phyloP scores from a whole-genome alignment of 2,113 vertebrate genomes.

The Cephalopholis sonnerati region DNA sequence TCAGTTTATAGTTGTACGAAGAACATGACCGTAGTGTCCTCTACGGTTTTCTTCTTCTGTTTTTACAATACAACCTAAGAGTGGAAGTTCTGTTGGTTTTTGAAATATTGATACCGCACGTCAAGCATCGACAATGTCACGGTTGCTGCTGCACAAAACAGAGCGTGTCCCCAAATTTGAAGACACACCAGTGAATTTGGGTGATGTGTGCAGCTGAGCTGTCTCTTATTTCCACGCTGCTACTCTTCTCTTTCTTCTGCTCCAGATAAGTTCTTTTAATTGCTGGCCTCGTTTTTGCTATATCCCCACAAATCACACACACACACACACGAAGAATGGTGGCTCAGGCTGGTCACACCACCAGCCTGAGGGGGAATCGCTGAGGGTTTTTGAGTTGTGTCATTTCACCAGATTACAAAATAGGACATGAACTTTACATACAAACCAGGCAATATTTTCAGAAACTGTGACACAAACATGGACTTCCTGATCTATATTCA shows the following conservation, averaged over 20 bases:
- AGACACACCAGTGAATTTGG: neutral
- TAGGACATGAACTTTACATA: neutral
- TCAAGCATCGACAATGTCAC: neutral
- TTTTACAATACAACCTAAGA: neutral
- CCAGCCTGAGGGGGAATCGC: neutral
- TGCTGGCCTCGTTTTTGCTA: neutral
- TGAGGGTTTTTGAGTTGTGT: slow-evolving; percentile 8
- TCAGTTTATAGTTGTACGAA: neutral
- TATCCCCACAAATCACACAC: slow-evolving; percentile 4
- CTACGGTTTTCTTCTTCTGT: neutral
- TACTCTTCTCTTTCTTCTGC: slow-evolving; percentile 22
- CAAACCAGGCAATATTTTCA: neutral
- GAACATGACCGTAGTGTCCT: neutral
- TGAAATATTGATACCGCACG: slow-evolving; percentile 11
- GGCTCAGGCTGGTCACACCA: slow-evolving; percentile 16
- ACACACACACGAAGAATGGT: neutral
- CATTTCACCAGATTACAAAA: slow-evolving; percentile 37
- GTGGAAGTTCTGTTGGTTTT: neutral
- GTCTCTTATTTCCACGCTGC: slow-evolving; percentile 8
- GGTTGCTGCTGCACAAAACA: slow-evolving; percentile 1
- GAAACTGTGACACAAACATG: neutral
- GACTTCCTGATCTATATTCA: slow-evolving; percentile 9
- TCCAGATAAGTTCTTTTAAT: slow-evolving; percentile 40
- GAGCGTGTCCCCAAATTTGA: neutral
- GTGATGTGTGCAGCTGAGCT: slow-evolving; percentile 3